Base-by-base conservation (phyloP, 2,888 invertebrate species). In the Habrosyne pyritoides region DNA sequence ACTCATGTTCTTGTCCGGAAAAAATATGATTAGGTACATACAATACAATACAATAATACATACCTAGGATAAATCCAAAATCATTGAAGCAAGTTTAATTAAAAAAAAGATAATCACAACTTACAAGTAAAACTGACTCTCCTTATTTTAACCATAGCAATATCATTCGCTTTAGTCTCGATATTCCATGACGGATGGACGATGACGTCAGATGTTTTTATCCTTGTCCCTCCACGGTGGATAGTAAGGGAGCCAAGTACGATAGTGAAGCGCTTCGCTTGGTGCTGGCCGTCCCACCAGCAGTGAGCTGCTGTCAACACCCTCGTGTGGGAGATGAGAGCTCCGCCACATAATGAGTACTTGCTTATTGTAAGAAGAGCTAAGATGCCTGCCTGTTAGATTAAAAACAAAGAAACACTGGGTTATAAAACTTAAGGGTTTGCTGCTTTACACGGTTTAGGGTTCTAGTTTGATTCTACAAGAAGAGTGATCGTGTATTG, bases 281-380 rank as follows among this genome's bases (percentile, higher is more conserved):
- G 86, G 55, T 60, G 81, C 53, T 75, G 60, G 0, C 91, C 91
- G 6, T 91, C 91, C 74, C 77, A 86, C 91, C 90, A 91, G 70
- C 91, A 91, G 53, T 91, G 91, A 0, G 89, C 91, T 0, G 91
- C 91, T 0, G 90, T 89, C 0, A 91, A 66, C 8, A 90, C 79
- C 6, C 85, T 67, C 0, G 76, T 87, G 42, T 69, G 66, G 5
- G 90, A 89, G 24, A 91, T 59, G 2, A 91, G 72, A 2, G 88
- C 77, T 0, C 91, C 91, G 0, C 91, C 90, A 22, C 91, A 91
- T 10, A 91, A 64, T 5, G 91, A 91, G 0, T 81, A 78, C 73
- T 71, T 76, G 0, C 87, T 84, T 0, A 79, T 77, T 0, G 79
- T 84, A 0, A 91, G 61, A 0, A 69, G 79, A 0, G 80, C 73